Evolutionary conservation across 1,140 invertebrate genomes (phyloP), one percentile per base, ranked within the genome.

Genomic region (Drosophila novamexicana): DNA sequence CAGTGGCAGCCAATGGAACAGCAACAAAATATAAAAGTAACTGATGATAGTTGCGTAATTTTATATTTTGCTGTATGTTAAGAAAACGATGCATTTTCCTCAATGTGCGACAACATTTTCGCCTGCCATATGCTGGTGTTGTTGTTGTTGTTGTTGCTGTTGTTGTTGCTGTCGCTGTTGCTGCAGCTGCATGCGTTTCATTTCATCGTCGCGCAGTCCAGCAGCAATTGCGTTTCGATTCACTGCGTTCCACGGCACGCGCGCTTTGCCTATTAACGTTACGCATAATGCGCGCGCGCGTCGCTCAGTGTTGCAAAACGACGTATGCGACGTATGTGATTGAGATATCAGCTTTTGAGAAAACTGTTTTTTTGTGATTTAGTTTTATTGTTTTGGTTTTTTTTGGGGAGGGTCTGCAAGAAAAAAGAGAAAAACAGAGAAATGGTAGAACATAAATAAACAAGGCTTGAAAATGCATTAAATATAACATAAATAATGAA

Each of bases 11-110:
- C 57, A 75, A 75, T 71, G 54, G 56, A 29, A 44, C 70, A 79
- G 65, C 72, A 69, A 82, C 73, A 91, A 91, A 91, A 91, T 91
- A 91, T 70, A 91, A 91, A 85, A 91, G 90, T 85, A 91, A 89
- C 79, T 91, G 89, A 91, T 91, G 89, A 91, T 91, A 91, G 79
- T 91, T 91, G 81, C 89, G 89, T 81, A 91, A 76, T 91, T 91
- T 91, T 66, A 89, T 91, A 90, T 91, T 91, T 85, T 91, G 88
- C 69, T 91, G 89, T 56, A 91, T 89, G 79, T 91, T 91, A 91
- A 91, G 89, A 91, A 89, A 91, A 82, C 89, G 89, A 91, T 91
- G 75, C 89, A 91, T 90, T 90, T 90, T 90, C 84, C 63, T 83
- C 83, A 86, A 59, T 88, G 59, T 86, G 53, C 58, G 69, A 71